phyloP scores from a whole-genome alignment of 2,113 vertebrate genomes.

The Glaucidium brasilianum region DNA sequence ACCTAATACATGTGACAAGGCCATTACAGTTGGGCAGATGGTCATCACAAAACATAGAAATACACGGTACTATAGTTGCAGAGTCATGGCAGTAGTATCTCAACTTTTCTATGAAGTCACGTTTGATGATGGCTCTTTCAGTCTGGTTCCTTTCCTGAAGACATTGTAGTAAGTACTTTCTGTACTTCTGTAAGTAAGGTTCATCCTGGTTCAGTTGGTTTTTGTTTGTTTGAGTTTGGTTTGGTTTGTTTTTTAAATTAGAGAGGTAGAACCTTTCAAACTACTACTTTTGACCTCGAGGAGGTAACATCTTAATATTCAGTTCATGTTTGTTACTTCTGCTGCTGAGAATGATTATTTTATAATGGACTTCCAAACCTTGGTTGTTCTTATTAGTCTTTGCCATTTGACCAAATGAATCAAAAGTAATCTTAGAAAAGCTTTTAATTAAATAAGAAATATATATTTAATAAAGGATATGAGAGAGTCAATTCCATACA shows the following conservation, averaged over 20 bases:
- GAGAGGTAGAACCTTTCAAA: not conserved
- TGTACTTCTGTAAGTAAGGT: no score
- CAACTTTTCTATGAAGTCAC: conserved; percentile 94
- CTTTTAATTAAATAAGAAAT: conserved; percentile 65
- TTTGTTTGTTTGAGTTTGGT: not conserved
- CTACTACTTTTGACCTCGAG: not conserved
- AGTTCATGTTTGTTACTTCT: conserved; percentile 21
- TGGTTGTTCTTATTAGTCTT: conserved; percentile 46
- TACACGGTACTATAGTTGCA: conserved; percentile 92
- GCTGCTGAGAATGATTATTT: conserved; percentile 6
- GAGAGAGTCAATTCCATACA: conserved; percentile 30
- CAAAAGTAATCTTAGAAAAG: conserved; percentile 31
- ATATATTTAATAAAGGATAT: conserved; percentile 40
- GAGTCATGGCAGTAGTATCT: conserved; percentile 85
- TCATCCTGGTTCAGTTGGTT: not conserved
- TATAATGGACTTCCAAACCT: conserved; percentile 4
- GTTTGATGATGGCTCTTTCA: conserved; percentile 96
- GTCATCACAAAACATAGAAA: conserved; percentile 96
- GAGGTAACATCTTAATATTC: not conserved
- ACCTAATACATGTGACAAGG: conserved; percentile 74
- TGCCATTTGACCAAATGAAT: conserved; percentile 36
- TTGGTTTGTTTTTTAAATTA: not conserved
- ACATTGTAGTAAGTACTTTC: conserved; percentile 88
- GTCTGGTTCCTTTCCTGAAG: conserved; percentile 94
- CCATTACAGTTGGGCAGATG: conserved; percentile 87